These are phyloP conservation scores for Diaperis boleti DNA, from an alignment of 2,888 invertebrate genomes.

Conservation along the genomic window DNA sequence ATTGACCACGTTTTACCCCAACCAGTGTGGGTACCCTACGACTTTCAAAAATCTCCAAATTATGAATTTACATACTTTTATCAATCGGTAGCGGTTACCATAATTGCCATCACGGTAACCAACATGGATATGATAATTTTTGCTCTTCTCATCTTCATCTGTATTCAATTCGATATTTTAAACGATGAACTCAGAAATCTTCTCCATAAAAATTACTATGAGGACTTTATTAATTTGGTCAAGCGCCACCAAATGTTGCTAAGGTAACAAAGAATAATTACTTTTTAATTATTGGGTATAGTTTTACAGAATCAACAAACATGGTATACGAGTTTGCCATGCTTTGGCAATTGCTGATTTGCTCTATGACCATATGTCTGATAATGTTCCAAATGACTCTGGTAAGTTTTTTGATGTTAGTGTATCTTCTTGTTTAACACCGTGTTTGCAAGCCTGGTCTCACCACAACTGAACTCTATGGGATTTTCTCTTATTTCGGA, in stretches of 20 bases:
- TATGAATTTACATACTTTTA: constrained; percentile 18
- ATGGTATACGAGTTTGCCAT: background rate
- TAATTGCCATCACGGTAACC: background rate
- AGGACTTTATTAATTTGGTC: constrained; percentile 17
- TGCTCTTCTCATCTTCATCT: background rate
- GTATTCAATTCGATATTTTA: background rate
- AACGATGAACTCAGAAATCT: constrained; percentile 15
- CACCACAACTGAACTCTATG: background rate
- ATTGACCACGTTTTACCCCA: too few species aligned
- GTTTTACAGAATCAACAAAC: background rate
- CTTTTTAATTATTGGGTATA: background rate
- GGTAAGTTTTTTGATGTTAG: background rate
- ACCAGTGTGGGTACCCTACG: background rate
- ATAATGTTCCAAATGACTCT: constrained; percentile 9
- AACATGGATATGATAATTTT: constrained; percentile 3
- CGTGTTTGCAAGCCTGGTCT: too few species aligned
- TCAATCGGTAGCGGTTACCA: background rate
- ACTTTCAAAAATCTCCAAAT: background rate
- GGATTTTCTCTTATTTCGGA: background rate
- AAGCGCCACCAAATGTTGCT: constrained; percentile 29
- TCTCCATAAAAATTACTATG: background rate
- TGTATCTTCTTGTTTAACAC: too few species aligned
- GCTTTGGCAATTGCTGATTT: background rate
- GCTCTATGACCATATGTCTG: background rate
- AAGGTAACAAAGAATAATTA: background rate